These are phyloP conservation scores for Urocyon cinereoargenteus DNA, from an alignment of 2,797 vertebrate species.

Conservation along the genomic window DNA sequence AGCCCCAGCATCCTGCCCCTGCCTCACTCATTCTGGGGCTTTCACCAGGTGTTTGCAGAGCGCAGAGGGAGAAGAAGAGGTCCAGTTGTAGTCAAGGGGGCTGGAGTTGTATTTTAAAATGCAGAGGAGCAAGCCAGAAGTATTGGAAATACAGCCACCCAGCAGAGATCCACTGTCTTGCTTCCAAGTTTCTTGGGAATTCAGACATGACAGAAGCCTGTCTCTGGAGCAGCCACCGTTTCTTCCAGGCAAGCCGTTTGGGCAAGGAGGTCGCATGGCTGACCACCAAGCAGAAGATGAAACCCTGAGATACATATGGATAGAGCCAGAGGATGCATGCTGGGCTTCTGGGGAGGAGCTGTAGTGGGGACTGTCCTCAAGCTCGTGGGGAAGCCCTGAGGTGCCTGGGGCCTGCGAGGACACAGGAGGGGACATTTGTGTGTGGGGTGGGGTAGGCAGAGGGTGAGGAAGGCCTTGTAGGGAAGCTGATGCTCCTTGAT, in stretches of 20 bases:
- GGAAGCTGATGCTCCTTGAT: not conserved
- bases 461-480: not conserved
- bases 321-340: conserved; percentile 83
- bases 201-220: conserved; percentile 64
- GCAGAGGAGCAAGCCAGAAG: conserved; percentile 33
- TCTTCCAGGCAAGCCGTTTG: conserved; percentile 83
- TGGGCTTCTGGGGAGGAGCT: conserved; percentile 69
- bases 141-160: conserved; percentile 64
- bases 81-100: not conserved
- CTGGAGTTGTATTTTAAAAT: conserved; percentile 52
- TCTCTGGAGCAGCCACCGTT: conserved; percentile 47
- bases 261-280: conserved; percentile 74
- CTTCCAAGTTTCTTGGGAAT: conserved; percentile 63
- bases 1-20: not conserved
- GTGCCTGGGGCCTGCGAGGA: not conserved
- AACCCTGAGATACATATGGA: not conserved
- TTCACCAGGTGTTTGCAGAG: not conserved
- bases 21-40: not conserved
- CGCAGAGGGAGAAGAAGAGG: not conserved
- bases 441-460: too few relatives aligned
- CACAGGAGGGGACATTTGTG: not conserved
- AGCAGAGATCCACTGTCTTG: conserved; percentile 70
- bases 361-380: accelerated
- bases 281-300: conserved; percentile 60
- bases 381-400: not conserved